Conservation (phyloP, 1,140 invertebrate genomes). For the Drosophila sulfurigaster region DNA sequence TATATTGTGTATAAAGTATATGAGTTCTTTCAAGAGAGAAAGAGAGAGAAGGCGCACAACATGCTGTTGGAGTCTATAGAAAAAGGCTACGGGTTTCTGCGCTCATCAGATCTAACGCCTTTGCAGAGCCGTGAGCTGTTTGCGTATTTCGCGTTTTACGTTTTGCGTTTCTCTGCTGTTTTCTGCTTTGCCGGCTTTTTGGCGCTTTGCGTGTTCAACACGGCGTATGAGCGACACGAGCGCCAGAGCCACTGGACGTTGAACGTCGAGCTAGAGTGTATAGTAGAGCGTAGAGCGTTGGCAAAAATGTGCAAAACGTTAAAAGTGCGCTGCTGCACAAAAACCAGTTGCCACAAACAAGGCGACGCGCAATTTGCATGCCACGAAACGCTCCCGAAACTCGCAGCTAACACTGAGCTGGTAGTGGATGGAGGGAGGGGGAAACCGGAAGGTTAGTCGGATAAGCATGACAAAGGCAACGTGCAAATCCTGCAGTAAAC, state of each 20-base stretch:
- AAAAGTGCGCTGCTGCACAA: conserved; percentile 41
- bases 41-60: neutral
- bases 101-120: conserved; percentile 43
- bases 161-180: conserved; percentile 7
- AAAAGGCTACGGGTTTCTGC: neutral
- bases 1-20: neutral
- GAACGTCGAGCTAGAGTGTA: neutral
- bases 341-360: conserved; percentile 53
- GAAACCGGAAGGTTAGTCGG: conserved; percentile 19
- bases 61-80: conserved; percentile 2
- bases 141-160: conserved; percentile 33
- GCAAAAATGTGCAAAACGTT: conserved; percentile 17
- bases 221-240: conserved; percentile 68
- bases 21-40: too few relatives aligned
- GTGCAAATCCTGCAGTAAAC: conserved; percentile 51
- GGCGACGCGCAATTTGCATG: conserved; percentile 67
- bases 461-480: conserved; percentile 62
- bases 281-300: neutral
- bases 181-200: conserved; percentile 32
- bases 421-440: too few relatives aligned
- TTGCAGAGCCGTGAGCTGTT: conserved; percentile 37
- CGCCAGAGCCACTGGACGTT: conserved; percentile 25
- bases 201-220: conserved; percentile 59
- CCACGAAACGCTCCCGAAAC: conserved; percentile 29
- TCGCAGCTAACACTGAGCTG: too few relatives aligned